A percentile compares a stretch with the other conserved stretches of the same genome.
These are phyloP conservation scores for Caenorhabditis japonica DNA, from an alignment of 2,888 invertebrate genomes.

Conservation along the genomic window DNA sequence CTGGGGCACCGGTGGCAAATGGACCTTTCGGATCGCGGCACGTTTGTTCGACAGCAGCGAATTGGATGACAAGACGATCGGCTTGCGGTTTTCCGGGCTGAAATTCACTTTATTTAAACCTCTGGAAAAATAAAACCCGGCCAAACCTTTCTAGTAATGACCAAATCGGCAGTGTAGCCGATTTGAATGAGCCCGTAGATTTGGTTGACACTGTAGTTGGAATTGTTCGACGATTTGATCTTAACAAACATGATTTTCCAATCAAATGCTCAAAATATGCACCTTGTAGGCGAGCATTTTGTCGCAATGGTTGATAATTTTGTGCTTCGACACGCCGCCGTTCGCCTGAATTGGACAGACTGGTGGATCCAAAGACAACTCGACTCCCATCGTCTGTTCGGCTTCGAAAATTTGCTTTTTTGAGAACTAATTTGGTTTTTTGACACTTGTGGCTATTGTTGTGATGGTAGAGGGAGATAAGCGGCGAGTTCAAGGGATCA, in stretches of 20 bases:
- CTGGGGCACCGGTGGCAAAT: slow-evolving; percentile 45
- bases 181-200: slow-evolving; percentile 54
- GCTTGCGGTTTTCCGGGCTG: slow-evolving; percentile 50
- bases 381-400: slow-evolving; percentile 42
- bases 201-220: slow-evolving; percentile 60
- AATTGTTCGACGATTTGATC: slow-evolving; percentile 67
- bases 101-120: background rate
- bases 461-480: too few species aligned
- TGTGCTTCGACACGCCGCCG: slow-evolving; percentile 68
- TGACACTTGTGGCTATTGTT: too few species aligned
- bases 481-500: too few species aligned
- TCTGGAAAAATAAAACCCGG: background rate
- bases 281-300: slow-evolving; percentile 69
- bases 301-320: slow-evolving; percentile 66
- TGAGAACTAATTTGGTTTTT: background rate
- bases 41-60: slow-evolving; percentile 45
- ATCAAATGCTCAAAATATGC: background rate
- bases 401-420: too few species aligned
- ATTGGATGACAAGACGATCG: slow-evolving; percentile 53
- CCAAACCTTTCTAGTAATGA: slow-evolving; percentile 50
- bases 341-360: slow-evolving; percentile 66
- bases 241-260: slow-evolving; percentile 13
- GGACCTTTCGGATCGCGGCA: slow-evolving; percentile 40
- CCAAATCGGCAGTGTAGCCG: slow-evolving; percentile 49
- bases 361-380: slow-evolving; percentile 59